Conservation (phyloP, 2,797 vertebrate species). For the Pipistrellus pygmaeus region DNA sequence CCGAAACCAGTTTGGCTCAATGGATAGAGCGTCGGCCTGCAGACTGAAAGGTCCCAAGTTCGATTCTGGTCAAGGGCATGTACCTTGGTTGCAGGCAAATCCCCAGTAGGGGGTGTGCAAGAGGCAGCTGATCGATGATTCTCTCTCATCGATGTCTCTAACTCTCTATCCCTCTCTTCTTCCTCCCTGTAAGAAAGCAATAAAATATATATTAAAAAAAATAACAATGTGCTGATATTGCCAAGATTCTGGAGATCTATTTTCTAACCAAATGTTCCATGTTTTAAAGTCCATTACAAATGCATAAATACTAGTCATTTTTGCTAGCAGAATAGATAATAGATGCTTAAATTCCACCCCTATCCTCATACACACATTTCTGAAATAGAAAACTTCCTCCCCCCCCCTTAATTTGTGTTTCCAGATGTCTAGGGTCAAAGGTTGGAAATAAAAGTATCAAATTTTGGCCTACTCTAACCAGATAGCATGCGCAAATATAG, state of each 20-base stretch:
- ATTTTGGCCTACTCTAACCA: conserved; percentile 92
- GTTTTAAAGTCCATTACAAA: conserved; percentile 91
- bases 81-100: too few species aligned
- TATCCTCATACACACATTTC: conserved; percentile 82
- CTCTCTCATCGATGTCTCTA: too few species aligned
- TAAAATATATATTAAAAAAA: conserved; percentile 27
- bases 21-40: too few species aligned
- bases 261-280: conserved; percentile 87
- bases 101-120: too few species aligned
- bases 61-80: too few species aligned
- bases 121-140: too few species aligned
- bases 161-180: too few species aligned
- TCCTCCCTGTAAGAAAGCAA: too few species aligned
- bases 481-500: conserved; percentile 89
- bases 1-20: too few species aligned
- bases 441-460: conserved; percentile 98
- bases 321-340: conserved; percentile 84
- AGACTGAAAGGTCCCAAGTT: too few species aligned
- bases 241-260: conserved; percentile 85
- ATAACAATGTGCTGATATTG: conserved; percentile 87
- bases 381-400: conserved; percentile 93
- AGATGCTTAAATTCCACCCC: conserved; percentile 82
- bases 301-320: conserved; percentile 87
- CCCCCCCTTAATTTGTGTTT: conserved; percentile 94
- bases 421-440: conserved; percentile 97